A percentile compares a stretch with the other conserved stretches of the same genome.
phyloP scores from a whole-genome alignment of 1,140 invertebrate species.

The Eriocheir sinensis region DNA sequence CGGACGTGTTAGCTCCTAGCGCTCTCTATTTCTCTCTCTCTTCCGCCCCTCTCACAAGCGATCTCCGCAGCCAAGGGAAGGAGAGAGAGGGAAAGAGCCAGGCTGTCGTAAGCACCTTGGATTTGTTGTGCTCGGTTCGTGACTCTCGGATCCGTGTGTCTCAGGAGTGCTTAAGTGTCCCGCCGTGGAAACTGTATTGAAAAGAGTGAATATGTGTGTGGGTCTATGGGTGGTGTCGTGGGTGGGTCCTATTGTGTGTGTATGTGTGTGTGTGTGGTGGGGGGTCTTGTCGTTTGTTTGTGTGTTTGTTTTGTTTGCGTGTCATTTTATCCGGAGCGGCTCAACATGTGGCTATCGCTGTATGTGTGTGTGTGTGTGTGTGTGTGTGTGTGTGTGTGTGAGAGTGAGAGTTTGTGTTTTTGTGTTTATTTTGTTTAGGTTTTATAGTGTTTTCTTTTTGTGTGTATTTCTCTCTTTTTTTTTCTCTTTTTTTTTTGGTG shows the following conservation, averaged over 20 bases:
- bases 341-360: background rate
- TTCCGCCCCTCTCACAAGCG: background rate
- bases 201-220: background rate
- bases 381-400: too few relatives aligned
- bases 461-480: background rate
- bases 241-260: background rate
- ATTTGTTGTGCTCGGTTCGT: too few relatives aligned
- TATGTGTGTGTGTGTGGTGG: conserved; percentile 23
- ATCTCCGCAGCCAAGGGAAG: background rate
- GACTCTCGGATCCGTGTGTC: too few relatives aligned
- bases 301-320: background rate
- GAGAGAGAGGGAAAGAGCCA: conserved; percentile 2
- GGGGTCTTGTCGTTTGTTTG: too few relatives aligned
- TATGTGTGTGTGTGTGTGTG: too few relatives aligned
- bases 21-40: background rate
- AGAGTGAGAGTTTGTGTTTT: too few relatives aligned
- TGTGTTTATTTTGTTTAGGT: too few relatives aligned
- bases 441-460: background rate
- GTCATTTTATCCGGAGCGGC: background rate
- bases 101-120: background rate
- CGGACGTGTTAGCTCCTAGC: conserved; percentile 19
- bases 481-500: background rate
- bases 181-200: background rate
- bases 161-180: background rate
- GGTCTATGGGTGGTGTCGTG: too few relatives aligned